Conservation (phyloP, 2,113 vertebrate genomes). For the Hymenochirus boettgeri region DNA sequence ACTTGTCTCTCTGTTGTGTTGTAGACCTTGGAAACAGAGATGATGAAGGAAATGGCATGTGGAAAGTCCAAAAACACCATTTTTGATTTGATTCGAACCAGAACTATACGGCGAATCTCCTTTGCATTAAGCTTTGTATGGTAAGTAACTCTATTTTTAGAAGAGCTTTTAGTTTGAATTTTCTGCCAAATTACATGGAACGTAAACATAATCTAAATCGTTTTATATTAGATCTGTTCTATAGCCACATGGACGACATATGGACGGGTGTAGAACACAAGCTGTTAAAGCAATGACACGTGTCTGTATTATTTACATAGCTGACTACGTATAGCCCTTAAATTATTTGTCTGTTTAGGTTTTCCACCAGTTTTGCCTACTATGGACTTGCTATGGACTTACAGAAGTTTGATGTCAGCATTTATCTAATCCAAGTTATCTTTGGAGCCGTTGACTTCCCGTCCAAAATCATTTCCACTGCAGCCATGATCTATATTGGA, state of each 20-base stretch:
- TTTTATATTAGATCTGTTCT: too few relatives aligned
- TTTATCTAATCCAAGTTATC: conserved; percentile 81
- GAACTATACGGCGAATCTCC: conserved; percentile 62
- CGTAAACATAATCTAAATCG: too few relatives aligned
- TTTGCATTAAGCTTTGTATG: conserved; percentile 60
- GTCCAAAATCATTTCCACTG: conserved; percentile 68
- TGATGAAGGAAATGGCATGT: conserved; percentile 65
- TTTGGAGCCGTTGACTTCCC: conserved; percentile 81
- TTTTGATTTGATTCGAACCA: conserved; percentile 60
- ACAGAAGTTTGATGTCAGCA: conserved; percentile 77
- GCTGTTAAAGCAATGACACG: too few relatives aligned
- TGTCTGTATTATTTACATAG: too few relatives aligned
- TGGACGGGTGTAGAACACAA: too few relatives aligned
- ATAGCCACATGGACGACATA: too few relatives aligned
- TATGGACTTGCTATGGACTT: conserved; percentile 79
- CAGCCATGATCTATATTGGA: conserved; percentile 63
- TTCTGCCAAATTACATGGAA: too few relatives aligned
- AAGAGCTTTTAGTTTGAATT: too few relatives aligned
- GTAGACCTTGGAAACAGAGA: conserved; percentile 68
- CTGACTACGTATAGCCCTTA: too few relatives aligned
- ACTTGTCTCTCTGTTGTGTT: not conserved
- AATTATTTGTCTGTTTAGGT: too few relatives aligned
- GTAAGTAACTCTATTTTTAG: too few relatives aligned
- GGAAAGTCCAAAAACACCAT: conserved; percentile 12
- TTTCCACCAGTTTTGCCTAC: conserved; percentile 81